Conservation (phyloP, 2,888 invertebrate genomes). For the Gymnocheta viridis region DNA sequence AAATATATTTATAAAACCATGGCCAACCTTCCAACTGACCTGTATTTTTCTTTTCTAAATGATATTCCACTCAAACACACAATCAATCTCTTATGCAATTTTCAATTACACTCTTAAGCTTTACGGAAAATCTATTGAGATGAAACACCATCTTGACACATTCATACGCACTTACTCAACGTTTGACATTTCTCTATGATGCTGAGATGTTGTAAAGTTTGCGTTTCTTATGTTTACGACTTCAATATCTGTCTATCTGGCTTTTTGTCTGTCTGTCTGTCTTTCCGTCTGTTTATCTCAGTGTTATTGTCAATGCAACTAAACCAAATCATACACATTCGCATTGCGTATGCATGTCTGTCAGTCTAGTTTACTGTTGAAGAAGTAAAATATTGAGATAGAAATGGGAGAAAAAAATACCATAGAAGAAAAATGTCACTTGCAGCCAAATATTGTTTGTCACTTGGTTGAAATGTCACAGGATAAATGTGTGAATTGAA, state of each 20-base stretch:
- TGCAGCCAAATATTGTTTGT: slow-evolving; percentile 67
- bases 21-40: slow-evolving; percentile 13
- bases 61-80: not conserved
- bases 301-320: slow-evolving; percentile 5
- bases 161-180: slow-evolving; percentile 23
- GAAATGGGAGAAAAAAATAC: not conserved
- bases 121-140: slow-evolving; percentile 53
- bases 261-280: not conserved
- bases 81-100: slow-evolving; percentile 30
- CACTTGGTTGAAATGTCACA: slow-evolving; percentile 62
- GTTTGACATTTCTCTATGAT: slow-evolving; percentile 38
- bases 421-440: slow-evolving; percentile 45
- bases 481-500: slow-evolving; percentile 56
- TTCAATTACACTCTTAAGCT: slow-evolving; percentile 32
- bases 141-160: slow-evolving; percentile 53
- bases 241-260: not conserved
- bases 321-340: not conserved
- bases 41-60: not conserved
- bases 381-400: slow-evolving; percentile 34
- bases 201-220: slow-evolving; percentile 4
- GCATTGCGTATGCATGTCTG: slow-evolving; percentile 4
- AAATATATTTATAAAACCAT: too few relatives aligned
- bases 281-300: not conserved
- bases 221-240: slow-evolving; percentile 38
- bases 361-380: slow-evolving; percentile 14